Base-by-base conservation (phyloP, 30 jellyfish, hydroid and myxozoan genomes). In the Pseudorhiza aurosa region DNA sequence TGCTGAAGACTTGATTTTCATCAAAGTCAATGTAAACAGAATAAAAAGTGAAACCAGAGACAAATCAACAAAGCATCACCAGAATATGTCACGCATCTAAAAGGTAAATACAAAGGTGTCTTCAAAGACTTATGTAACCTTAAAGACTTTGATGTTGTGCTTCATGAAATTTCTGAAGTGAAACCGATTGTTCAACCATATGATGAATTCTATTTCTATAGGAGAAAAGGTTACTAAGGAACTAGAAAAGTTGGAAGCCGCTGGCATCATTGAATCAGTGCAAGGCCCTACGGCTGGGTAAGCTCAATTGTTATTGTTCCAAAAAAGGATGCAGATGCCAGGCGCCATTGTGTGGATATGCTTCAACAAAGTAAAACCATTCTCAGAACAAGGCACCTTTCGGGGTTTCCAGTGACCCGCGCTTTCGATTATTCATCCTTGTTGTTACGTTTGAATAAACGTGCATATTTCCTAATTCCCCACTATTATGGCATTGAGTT, bases 241-340 rank as follows among this genome's bases (percentile, higher is more conserved):
- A 85, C 10, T 83, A 42, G 82, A 75, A 18, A 69, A 50, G 2
- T 74, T 78, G 42, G 90, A 76, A 46, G 64, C 65, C 43, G 65
- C 58, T 14, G 94, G 58, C 55, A 42, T 8, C 55, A 42, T 42
- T 42, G 91, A 78, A 55, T 12, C 39, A 51, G 88, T 53, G 17
- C 72, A 77, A 6, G 83, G 95, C 53, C 75, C 95, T 31, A 91
- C 89, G 57, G 65, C 15, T 86, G 96, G 95, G 88, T 86, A n/a
- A 77, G 95, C 72, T 82, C 89, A 45, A 28, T 86, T 12, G 96
- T 77, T 22, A 56, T 76, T 14, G 47, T 59, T 12, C 88, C 88
- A 79, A 78, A 78, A 58, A 77, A 63, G 58, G 72, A 86, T 76
- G 51, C 47, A 9, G 84, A 67, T 2, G 84, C 65, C 37, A 83